phyloP scores from a whole-genome alignment of 2,113 vertebrate species.

The Brachyhypopomus occidentalis region DNA sequence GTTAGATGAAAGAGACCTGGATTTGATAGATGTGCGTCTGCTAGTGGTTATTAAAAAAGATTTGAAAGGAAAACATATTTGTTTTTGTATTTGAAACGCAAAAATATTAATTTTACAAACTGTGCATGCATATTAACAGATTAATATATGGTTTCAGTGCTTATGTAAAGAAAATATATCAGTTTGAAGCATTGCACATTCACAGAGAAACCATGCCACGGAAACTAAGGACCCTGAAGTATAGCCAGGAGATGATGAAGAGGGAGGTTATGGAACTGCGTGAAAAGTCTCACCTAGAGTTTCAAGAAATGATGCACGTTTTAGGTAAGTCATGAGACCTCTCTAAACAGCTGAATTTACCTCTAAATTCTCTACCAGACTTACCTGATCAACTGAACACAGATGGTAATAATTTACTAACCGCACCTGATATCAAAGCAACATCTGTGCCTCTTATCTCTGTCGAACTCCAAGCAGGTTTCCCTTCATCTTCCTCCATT shows the following conservation, averaged over 20 bases:
- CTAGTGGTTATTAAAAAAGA: no score
- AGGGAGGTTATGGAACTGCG: conserved; percentile 63
- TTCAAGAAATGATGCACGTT: conserved; percentile 37
- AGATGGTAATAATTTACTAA: conserved; percentile 3
- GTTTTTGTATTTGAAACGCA: no score
- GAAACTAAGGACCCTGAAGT: conserved; percentile 50
- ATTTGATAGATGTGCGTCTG: no score
- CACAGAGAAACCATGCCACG: conserved; percentile 20
- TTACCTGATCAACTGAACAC: not conserved
- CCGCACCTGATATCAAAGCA: not conserved
- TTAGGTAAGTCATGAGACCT: not conserved
- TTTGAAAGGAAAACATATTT: no score
- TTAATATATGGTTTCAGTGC: no score
- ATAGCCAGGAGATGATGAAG: conserved; percentile 61
- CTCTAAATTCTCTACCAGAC: not conserved
- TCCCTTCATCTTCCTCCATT: conserved; percentile 14
- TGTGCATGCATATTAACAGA: no score
- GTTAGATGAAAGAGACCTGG: no score
- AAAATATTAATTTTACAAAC: no score
- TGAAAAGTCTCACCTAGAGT: conserved; percentile 58
- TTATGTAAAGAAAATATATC: not conserved
- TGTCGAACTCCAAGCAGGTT: conserved; percentile 33
- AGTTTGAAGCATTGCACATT: not conserved
- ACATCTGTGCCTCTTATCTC: not conserved
- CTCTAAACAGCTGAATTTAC: not conserved